A percentile compares a stretch with the other conserved stretches of the same genome.
phyloP scores from a whole-genome alignment of 2,888 invertebrate species.

The Cataglyphis livida region DNA sequence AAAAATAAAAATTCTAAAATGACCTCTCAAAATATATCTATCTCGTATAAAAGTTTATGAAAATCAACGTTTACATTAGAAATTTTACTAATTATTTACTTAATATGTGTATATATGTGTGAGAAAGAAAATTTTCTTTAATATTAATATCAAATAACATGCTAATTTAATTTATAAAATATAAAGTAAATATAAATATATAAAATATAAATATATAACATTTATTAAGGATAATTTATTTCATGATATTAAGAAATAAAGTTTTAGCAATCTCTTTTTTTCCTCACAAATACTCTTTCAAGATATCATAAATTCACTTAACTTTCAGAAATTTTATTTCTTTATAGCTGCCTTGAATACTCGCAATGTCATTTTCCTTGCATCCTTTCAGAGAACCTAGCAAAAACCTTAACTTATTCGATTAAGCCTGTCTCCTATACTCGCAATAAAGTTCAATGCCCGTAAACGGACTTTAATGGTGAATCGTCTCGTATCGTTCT shows the following conservation, averaged over 20 bases:
- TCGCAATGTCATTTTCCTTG: slow-evolving; percentile 34
- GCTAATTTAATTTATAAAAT: background rate
- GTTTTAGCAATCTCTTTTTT: background rate
- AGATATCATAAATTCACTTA: slow-evolving; percentile 6
- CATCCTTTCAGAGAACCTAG: slow-evolving; percentile 21
- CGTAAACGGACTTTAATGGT: slow-evolving; percentile 15
- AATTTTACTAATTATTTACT: background rate
- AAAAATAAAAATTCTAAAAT: background rate
- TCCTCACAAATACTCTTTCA: background rate
- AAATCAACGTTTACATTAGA: background rate
- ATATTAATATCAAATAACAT: background rate
- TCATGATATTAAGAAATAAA: background rate
- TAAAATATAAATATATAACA: background rate
- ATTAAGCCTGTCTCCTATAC: slow-evolving; percentile 35
- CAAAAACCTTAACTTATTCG: slow-evolving; percentile 49
- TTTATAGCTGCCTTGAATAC: slow-evolving; percentile 17
- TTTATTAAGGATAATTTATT: background rate
- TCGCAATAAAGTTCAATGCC: slow-evolving; percentile 42
- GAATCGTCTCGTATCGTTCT: slow-evolving; percentile 30
- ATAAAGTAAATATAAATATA: too few relatives aligned
- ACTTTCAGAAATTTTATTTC: slow-evolving; percentile 21
- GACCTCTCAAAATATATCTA: background rate
- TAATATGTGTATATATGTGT: background rate
- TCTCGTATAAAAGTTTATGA: background rate
- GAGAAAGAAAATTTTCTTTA: background rate